phyloP scores from a whole-genome alignment of 2,113 vertebrate genomes.

The Lepisosteus oculatus region DNA sequence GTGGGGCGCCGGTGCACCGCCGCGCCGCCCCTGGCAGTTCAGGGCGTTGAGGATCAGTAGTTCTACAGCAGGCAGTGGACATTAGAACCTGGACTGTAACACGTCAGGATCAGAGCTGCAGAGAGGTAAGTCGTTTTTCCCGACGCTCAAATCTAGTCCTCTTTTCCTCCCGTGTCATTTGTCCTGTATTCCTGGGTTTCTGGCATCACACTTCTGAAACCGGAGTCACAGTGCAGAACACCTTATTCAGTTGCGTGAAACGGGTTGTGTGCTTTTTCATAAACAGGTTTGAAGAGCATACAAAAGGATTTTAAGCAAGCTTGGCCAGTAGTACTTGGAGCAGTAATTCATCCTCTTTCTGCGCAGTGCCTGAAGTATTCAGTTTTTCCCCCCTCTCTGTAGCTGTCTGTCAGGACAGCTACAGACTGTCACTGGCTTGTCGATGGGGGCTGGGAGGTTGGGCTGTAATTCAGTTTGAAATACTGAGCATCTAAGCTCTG shows the following conservation, averaged over 20 bases:
- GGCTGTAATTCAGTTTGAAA: background rate
- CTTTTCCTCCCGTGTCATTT: slow-evolving; percentile 33
- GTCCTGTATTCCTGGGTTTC: slow-evolving; percentile 66
- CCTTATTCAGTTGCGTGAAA: slow-evolving; percentile 28
- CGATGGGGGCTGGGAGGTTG: background rate
- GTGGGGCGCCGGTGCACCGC: slow-evolving; percentile 71
- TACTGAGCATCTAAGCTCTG: too few species aligned
- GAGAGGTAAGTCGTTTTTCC: slow-evolving; percentile 89
- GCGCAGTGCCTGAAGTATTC: too few species aligned
- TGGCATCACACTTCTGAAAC: slow-evolving; percentile 93
- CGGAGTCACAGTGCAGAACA: slow-evolving; percentile 97
- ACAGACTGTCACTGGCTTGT: slow-evolving; percentile 35
- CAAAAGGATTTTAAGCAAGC: too few species aligned
- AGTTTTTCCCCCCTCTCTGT: background rate
- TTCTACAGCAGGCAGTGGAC: slow-evolving; percentile 99
- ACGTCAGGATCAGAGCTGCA: slow-evolving; percentile 92
- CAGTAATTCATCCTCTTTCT: background rate
- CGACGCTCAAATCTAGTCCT: slow-evolving; percentile 58
- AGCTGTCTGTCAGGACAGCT: slow-evolving; percentile 22
- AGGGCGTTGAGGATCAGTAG: slow-evolving; percentile 98
- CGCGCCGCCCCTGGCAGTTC: slow-evolving; percentile 95
- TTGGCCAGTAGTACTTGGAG: slow-evolving; percentile 27
- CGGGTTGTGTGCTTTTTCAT: too few species aligned
- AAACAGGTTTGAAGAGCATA: too few species aligned
- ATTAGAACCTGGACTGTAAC: slow-evolving; percentile 99